Conservation (phyloP, 2,113 vertebrate species). For the Penelope pileata region DNA sequence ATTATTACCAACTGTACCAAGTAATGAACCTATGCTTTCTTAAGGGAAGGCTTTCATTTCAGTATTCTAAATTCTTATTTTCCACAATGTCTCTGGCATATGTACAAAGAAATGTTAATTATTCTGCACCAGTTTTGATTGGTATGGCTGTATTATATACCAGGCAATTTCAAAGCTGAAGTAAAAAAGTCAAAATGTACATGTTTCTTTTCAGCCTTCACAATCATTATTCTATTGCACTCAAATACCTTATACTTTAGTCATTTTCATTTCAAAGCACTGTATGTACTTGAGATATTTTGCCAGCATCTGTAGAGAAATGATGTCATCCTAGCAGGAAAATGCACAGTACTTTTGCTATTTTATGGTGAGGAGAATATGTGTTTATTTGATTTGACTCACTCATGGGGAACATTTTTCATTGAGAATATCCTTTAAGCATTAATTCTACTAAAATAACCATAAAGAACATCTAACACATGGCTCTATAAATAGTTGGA, state of each 20-base stretch:
- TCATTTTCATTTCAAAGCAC: conserved; percentile 20
- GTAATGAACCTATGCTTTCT: conserved; percentile 10
- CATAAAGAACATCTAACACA: background rate
- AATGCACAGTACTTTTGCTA: conserved; percentile 5
- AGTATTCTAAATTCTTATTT: background rate
- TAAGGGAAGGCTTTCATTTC: conserved; percentile 8
- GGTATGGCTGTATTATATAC: background rate
- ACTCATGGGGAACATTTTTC: conserved; percentile 19
- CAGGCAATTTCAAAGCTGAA: background rate
- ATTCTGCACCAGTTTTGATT: background rate
- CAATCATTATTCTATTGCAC: background rate
- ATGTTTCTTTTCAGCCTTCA: background rate
- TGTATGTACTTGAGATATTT: background rate
- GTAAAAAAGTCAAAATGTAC: background rate
- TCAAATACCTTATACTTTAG: background rate
- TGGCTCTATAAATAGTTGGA: background rate
- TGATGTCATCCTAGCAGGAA: background rate
- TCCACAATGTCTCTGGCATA: background rate
- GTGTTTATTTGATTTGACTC: conserved; percentile 49
- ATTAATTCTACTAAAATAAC: conserved; percentile 26
- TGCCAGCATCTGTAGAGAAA: background rate
- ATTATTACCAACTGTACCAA: background rate
- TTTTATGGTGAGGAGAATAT: conserved; percentile 14
- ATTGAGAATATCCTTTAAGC: background rate
- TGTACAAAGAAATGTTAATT: background rate